phyloP scores from a whole-genome alignment of 2,113 vertebrate species.

The Dipodomys merriami region DNA sequence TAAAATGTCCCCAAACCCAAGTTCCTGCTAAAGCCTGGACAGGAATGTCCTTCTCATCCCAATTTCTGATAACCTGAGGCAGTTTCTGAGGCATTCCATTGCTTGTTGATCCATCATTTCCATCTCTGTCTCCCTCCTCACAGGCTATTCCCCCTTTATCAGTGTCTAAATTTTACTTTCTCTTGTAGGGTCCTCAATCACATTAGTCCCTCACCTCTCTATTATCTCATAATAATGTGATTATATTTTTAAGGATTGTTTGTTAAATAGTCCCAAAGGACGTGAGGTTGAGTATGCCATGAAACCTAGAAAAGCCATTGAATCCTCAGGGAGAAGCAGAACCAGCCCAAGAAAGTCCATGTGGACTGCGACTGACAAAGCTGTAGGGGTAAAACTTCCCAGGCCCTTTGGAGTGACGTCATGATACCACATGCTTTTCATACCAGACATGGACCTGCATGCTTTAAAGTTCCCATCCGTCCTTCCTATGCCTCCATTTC shows the following conservation, averaged over 20 bases:
- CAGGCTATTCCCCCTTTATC: neutral
- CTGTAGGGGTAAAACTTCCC: no score
- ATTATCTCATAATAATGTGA: neutral
- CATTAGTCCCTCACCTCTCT: neutral
- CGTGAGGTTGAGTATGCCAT: no score
- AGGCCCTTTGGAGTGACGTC: no score
- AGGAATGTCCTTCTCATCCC: neutral
- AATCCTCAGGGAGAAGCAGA: no score
- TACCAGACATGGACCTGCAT: no score
- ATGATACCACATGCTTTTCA: no score
- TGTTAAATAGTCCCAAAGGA: neutral
- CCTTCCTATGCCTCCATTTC: no score
- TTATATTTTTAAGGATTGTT: neutral
- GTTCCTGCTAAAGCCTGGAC: neutral
- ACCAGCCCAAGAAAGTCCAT: no score
- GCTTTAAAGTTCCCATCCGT: no score
- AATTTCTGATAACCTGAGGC: neutral
- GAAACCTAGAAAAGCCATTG: no score
- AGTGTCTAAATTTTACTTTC: neutral
- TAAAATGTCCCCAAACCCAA: fast-evolving
- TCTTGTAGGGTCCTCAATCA: neutral
- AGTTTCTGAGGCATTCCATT: no score
- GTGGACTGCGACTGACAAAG: no score
- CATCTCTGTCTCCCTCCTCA: neutral
- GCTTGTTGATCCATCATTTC: neutral